Evolutionary conservation across 1,140 invertebrate genomes (phyloP).

Genomic region (Euura lappo): DNA sequence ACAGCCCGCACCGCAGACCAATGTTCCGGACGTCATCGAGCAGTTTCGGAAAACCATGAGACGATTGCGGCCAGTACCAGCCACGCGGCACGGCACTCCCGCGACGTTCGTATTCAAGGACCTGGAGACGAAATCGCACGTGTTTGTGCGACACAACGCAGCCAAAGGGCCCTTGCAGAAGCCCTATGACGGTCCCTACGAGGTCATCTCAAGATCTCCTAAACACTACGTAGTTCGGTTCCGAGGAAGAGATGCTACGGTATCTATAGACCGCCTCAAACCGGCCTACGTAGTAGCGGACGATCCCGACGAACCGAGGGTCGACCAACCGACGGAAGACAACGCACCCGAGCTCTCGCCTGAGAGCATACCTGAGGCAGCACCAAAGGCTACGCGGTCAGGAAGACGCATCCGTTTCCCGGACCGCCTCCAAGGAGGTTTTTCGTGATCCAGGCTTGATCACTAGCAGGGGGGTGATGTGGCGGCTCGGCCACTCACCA

Average conservation of each 20-base stretch:
- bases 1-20: no score
- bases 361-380: background rate
- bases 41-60: constrained; percentile 16
- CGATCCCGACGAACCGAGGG: background rate
- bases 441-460: background rate
- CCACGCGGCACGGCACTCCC: constrained; percentile 15
- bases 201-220: background rate
- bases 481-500: no score
- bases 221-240: background rate
- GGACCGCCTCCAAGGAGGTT: background rate
- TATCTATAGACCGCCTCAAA: background rate
- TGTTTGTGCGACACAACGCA: constrained; percentile 36
- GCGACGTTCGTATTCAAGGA: constrained; percentile 33
- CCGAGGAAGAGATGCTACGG: background rate
- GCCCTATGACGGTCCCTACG: constrained; percentile 40
- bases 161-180: constrained; percentile 27
- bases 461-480: background rate
- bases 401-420: background rate
- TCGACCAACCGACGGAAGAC: background rate
- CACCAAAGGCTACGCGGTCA: no score
- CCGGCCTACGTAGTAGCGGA: background rate
- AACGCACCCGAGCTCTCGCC: background rate
- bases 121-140: constrained; percentile 30
- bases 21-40: background rate
- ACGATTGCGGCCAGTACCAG: constrained; percentile 12